These are phyloP conservation scores for Tautogolabrus adspersus DNA, from an alignment of 2,113 vertebrate genomes.

Conservation along the genomic window DNA sequence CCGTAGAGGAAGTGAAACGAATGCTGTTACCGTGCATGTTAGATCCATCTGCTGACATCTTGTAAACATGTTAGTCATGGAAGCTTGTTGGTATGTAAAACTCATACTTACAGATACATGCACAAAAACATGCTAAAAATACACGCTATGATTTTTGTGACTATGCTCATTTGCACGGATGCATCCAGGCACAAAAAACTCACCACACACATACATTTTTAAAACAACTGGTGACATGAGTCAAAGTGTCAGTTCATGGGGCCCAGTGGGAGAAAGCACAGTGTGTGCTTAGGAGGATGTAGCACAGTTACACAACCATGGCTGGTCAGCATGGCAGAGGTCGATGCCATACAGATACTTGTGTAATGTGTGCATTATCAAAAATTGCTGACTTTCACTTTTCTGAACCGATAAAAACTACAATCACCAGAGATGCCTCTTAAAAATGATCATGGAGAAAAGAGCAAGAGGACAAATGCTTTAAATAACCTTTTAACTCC, in stretches of 20 bases:
- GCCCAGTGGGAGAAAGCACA: conserved; percentile 35
- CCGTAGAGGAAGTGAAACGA: neutral
- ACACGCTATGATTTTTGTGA: neutral
- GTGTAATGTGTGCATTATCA: neutral
- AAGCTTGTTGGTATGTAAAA: neutral
- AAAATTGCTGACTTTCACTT: neutral
- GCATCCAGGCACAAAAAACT: neutral
- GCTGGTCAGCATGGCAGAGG: conserved; percentile 47
- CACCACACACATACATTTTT: neutral
- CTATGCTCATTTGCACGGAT: neutral
- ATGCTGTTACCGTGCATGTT: neutral
- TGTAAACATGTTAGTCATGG: conserved; percentile 27
- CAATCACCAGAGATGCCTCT: neutral
- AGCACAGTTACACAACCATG: conserved; percentile 67
- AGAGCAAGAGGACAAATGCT: no score
- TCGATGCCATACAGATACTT: neutral
- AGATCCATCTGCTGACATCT: conserved; percentile 15
- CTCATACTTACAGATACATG: neutral
- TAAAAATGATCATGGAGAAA: no score
- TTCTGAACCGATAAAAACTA: no score
- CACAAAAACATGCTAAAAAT: neutral
- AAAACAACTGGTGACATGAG: conserved; percentile 60
- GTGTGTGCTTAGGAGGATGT: conserved; percentile 41
- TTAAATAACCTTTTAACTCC: neutral
- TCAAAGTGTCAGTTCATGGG: conserved; percentile 67